Percentiles rank a stretch among this genome's conserved stretches.
Evolutionary conservation across 2,888 invertebrate genomes (phyloP).

Genomic region (Anthrax anthrax): DNA sequence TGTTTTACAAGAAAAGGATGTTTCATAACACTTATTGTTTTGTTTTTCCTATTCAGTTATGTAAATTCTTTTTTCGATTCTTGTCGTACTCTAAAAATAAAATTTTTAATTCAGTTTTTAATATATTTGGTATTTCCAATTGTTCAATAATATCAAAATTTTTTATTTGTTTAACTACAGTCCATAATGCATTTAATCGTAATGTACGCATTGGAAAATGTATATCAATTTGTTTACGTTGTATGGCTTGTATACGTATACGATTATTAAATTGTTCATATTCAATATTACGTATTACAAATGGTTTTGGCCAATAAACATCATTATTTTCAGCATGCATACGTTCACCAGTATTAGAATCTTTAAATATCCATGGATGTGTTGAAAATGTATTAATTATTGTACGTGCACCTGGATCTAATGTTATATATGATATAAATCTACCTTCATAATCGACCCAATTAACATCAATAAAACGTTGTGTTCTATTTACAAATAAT

Average conservation of each 20-base stretch:
- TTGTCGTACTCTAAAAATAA: not conserved
- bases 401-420: constrained; percentile 36
- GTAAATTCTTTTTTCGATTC: not conserved
- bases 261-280: constrained; percentile 12
- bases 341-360: constrained; percentile 50
- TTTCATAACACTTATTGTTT: not conserved
- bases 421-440: constrained; percentile 42
- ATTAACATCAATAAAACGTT: constrained; percentile 34
- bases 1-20: not conserved
- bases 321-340: constrained; percentile 42
- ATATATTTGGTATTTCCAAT: constrained; percentile 10
- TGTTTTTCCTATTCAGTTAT: not conserved
- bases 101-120: constrained; percentile 9
- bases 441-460: constrained; percentile 65
- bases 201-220: constrained; percentile 27
- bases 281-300: constrained; percentile 15
- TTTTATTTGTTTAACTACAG: not conserved
- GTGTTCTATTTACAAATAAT: constrained; percentile 46
- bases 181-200: constrained; percentile 24
- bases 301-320: constrained; percentile 35
- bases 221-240: constrained; percentile 8
- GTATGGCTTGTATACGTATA: too few species aligned
- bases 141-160: constrained; percentile 3
- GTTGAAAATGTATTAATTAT: constrained; percentile 58
- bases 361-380: constrained; percentile 76